Evolutionary conservation across 2,888 invertebrate species (phyloP), one percentile per base, ranked within the genome.

Genomic region (Epistrophe grossulariae): DNA sequence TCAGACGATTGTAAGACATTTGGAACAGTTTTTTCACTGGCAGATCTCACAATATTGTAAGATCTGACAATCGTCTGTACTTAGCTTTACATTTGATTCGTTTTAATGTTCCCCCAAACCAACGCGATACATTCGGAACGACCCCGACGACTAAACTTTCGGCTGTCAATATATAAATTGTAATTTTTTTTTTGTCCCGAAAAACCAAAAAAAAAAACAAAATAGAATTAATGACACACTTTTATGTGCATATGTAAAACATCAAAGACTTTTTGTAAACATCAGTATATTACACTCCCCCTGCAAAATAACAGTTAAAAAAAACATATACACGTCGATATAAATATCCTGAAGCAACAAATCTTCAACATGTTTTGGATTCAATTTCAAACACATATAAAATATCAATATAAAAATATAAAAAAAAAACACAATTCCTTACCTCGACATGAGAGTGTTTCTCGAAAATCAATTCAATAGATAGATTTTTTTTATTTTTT

Each of bases 201-300:
- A 48, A 3, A 11, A 11, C 13, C n/a, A n/a, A 24, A 24, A 24
- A 24, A 24, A 24, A 52, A 52, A 28, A 52, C 15, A 55, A n/a
- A 55, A 55, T 31, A 1, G 28, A 31, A 28, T 55, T 55, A n/a
- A 55, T 31, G 15, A 31, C 5, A 55, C 31, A 31, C n/a, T 15
- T n/a, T 15, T 15, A 31, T 31, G 31, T 31, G 5, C 7, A 9
- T 8, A 55, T 55, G 55, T 31, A n/a, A 31, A 55, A 55, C 55
- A 31, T 55, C 31, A 55, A 55, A 55, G 55, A n/a, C 7, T 15
- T 55, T 15, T 55, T 55, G 15, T 55, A 15, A 31, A 55, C 55
- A 55, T 31, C 55, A 55, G 31, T 55, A 15, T 15, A 15, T 15
- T 9, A 55, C 31, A 24, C 2, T 10, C 3, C 15, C 8, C 28